phyloP scores from a whole-genome alignment of 2,888 invertebrate species.

The Athalia circularis region DNA sequence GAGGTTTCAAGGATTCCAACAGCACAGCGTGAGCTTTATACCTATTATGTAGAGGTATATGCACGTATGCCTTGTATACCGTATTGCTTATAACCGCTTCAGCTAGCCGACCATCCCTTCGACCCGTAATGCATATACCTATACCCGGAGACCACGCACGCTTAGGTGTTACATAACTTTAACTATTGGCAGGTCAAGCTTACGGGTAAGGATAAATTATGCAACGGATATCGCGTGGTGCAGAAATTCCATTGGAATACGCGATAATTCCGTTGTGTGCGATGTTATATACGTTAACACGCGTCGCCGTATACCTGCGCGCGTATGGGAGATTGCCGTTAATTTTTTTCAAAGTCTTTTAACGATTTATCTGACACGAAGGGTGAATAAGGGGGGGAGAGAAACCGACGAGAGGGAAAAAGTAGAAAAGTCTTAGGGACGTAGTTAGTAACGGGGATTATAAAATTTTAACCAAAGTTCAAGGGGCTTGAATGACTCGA shows the following conservation, averaged over 20 bases:
- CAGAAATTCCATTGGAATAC: neutral
- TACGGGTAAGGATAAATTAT: conserved; percentile 23
- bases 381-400: too few species aligned
- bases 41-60: neutral
- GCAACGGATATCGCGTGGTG: conserved; percentile 12
- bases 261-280: neutral
- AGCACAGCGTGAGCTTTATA: neutral
- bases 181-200: conserved; percentile 21
- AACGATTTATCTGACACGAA: too few species aligned
- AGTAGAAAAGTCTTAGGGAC: neutral
- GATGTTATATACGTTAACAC: neutral
- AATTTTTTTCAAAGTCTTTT: too few species aligned
- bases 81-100: neutral
- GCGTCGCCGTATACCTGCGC: neutral
- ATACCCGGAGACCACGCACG: neutral
- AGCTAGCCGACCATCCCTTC: neutral
- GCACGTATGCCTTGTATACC: too few species aligned
- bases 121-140: neutral
- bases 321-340: neutral
- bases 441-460: neutral
- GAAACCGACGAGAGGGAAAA: too few species aligned
- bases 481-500: neutral
- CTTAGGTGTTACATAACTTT: conserved; percentile 24
- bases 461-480: neutral
- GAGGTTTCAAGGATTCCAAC: neutral